A percentile compares a stretch with the other conserved stretches of the same genome.
phyloP scores from a whole-genome alignment of 2,113 vertebrate genomes.

The Calidris pygmaea region DNA sequence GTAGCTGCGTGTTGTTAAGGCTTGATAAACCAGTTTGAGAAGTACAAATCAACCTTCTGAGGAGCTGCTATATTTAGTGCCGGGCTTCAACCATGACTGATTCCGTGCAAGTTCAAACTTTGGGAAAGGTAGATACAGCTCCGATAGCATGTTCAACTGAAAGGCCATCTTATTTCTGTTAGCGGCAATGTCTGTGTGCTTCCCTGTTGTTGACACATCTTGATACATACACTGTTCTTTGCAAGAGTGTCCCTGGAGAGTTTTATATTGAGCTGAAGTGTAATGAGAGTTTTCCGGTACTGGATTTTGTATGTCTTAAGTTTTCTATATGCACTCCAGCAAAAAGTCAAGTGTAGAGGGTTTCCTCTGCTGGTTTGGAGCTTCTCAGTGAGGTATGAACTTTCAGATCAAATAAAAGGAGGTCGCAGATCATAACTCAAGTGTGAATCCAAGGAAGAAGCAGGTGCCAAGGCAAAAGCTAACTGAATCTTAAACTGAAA shows the following conservation, averaged over 20 bases:
- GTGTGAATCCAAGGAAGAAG: not conserved
- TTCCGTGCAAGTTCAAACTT: not conserved
- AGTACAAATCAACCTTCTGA: not conserved
- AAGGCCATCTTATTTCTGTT: not conserved
- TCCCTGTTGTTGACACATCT: not conserved
- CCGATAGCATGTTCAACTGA: not conserved
- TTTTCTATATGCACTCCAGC: not conserved
- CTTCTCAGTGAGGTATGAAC: not conserved
- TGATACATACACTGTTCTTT: not conserved
- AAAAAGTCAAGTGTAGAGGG: not conserved
- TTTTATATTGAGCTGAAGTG: not conserved
- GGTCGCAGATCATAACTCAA: not conserved
- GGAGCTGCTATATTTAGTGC: constrained; percentile 23
- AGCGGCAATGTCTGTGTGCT: fast-evolving
- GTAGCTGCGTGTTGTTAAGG: not conserved
- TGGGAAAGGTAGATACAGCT: not conserved
- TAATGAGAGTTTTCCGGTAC: not conserved
- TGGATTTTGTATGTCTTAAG: not conserved
- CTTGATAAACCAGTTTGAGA: constrained; percentile 47
- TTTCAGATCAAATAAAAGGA: not conserved
- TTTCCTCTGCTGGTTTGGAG: not conserved
- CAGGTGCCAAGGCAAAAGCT: not conserved
- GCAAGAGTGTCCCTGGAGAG: not conserved
- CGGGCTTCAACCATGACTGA: not conserved
- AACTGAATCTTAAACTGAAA: not conserved